Evolutionary conservation across 2,888 invertebrate species (phyloP), one percentile per base, ranked within the genome.

Genomic region (Carpatolechia fugitivella): DNA sequence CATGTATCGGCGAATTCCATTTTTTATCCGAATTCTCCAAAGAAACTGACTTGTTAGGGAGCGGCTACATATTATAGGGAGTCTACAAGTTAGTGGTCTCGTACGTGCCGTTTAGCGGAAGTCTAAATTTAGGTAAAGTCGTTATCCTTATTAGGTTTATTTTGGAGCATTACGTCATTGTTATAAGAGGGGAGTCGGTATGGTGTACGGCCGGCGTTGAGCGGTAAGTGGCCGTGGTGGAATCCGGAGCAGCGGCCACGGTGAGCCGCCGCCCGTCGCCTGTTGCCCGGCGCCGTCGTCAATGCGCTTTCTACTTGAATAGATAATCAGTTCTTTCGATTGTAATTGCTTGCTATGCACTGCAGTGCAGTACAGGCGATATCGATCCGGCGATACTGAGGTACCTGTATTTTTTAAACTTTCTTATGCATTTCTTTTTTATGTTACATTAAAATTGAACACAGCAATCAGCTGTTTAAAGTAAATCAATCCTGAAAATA

Each of bases 121-220:
- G 68, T 75, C 66, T 69, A 74, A 68, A 74, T 70, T 74, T 63
- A 65, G 57, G 57, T 54, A 36, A 57, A 60, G 64, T 64, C 66
- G 74, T 80, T 81, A 82, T 82, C 85, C 86, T 69, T 86, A 82
- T 76, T 84, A 74, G 79, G 85, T 86, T 86, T 89, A 90, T 89
- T 90, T 89, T 88, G 81, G 87, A 82, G 68, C 81, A 90, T 90
- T 90, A 90, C 90, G 90, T 90, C 90, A 90, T 83, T 81, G 72
- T 20, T 72, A 66, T 66, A 68, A 64, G 68, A 60, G 68, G 68
- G 70, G 67, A 65, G 69, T 65, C 68, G 69, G 68, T 52, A 49
- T 53, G 20, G 68, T 18, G 36, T 5, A 18, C 13, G 24, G 30
- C 33, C 74, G 71, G 56, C 65, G 69, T 69, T 70, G 66, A 74